phyloP scores from a whole-genome alignment of 53 echinoderm and acorn worm species.

The Apostichopus leukothele region DNA sequence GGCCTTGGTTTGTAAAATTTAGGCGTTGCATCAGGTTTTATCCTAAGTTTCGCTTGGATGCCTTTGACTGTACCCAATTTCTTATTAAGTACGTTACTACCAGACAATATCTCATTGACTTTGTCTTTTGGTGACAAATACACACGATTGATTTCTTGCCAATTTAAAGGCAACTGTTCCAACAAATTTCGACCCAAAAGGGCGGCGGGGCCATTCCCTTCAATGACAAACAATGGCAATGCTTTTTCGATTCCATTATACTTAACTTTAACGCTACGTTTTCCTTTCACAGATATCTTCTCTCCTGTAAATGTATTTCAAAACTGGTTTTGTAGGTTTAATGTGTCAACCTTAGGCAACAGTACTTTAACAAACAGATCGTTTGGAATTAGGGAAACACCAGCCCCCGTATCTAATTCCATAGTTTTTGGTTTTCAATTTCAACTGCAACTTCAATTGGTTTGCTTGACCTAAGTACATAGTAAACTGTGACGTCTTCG shows the following conservation, averaged over 20 bases:
- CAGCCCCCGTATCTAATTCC: slow-evolving; percentile 36
- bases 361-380: not conserved
- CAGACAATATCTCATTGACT: not conserved
- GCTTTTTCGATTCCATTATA: not conserved
- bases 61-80: slow-evolving; percentile 11
- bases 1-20: not conserved
- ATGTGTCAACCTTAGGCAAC: not conserved
- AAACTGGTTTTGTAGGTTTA: not conserved
- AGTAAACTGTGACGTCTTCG: not conserved
- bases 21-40: not conserved
- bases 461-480: slow-evolving; percentile 23
- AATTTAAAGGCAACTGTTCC: not conserved
- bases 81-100: slow-evolving; percentile 3
- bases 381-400: slow-evolving; percentile 7
- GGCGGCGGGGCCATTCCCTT: slow-evolving; percentile 19
- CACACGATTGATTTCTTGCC: slow-evolving; percentile 10
- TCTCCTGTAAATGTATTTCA: slow-evolving; percentile 8
- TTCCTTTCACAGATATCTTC: slow-evolving; percentile 7
- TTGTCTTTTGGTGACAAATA: not conserved
- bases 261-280: slow-evolving; percentile 38
- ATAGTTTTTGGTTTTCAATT: slow-evolving; percentile 17
- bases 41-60: not conserved
- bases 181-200: slow-evolving; percentile 23
- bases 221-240: not conserved
- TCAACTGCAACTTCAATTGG: slow-evolving; percentile 10